phyloP scores from a whole-genome alignment of 2,888 invertebrate genomes.

The Achlya flavicornis region DNA sequence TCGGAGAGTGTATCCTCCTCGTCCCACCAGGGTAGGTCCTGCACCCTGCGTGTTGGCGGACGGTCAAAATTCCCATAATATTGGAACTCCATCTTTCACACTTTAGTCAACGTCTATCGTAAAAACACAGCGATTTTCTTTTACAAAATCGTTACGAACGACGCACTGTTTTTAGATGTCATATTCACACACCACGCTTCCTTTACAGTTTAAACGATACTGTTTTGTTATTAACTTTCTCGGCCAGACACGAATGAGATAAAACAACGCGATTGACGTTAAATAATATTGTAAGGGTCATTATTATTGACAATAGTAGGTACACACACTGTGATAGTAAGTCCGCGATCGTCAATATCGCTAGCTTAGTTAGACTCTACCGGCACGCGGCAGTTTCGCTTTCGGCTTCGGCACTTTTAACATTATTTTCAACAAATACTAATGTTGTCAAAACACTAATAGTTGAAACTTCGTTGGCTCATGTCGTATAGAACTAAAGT shows the following conservation, averaged over 20 bases:
- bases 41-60: slow-evolving; percentile 53
- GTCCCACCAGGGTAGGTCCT: slow-evolving; percentile 77
- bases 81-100: slow-evolving; percentile 72
- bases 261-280: slow-evolving; percentile 59
- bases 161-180: slow-evolving; percentile 30
- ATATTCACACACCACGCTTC: slow-evolving; percentile 57
- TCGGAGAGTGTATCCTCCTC: slow-evolving; percentile 77
- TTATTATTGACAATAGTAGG: slow-evolving; percentile 45
- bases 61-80: slow-evolving; percentile 73
- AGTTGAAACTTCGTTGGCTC: no score
- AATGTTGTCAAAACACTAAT: no score
- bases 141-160: slow-evolving; percentile 34
- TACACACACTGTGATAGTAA: background rate
- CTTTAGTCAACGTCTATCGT: slow-evolving; percentile 26
- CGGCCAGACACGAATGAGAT: slow-evolving; percentile 67
- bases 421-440: no score
- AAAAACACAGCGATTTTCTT: slow-evolving; percentile 35
- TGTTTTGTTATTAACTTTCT: slow-evolving; percentile 65
- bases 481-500: no score
- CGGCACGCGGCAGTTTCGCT: background rate
- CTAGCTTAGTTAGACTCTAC: background rate
- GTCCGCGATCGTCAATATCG: slow-evolving; percentile 7
- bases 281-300: slow-evolving; percentile 59
- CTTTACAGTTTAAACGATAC: slow-evolving; percentile 63
- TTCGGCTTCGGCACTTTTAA: background rate